A percentile compares a stretch with the other conserved stretches of the same genome.
These are phyloP conservation scores for Ctenosaura bakeri DNA, from an alignment of 2,797 vertebrate species.

Conservation along the genomic window DNA sequence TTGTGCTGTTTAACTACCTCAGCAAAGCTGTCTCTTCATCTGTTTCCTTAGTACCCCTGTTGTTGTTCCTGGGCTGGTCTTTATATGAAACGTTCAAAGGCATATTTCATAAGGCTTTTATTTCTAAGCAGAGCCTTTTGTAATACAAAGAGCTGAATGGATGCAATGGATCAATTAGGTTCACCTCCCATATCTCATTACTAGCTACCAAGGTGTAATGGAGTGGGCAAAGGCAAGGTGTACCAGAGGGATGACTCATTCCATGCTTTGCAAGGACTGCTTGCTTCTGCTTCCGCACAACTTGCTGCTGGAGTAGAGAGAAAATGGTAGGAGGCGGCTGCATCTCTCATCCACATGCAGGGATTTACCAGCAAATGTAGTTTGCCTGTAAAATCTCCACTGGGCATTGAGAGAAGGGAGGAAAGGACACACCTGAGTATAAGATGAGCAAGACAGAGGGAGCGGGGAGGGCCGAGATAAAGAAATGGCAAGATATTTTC, in stretches of 20 bases:
- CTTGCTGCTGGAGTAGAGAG: slow-evolving; percentile 51
- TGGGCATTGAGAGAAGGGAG: accelerated
- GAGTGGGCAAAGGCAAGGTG: slow-evolving; percentile 63
- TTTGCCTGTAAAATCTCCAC: background rate
- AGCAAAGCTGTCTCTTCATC: background rate
- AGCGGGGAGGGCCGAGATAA: slow-evolving; percentile 40
- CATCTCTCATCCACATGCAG: accelerated
- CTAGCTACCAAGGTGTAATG: slow-evolving; percentile 49
- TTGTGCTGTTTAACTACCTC: slow-evolving; percentile 1
- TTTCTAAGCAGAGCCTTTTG: background rate
- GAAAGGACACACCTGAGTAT: slow-evolving; percentile 22
- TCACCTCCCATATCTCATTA: slow-evolving; percentile 25
- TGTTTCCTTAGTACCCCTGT: background rate
- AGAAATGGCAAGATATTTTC: slow-evolving; percentile 63
- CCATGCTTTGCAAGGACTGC: slow-evolving; percentile 67
- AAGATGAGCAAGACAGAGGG: background rate
- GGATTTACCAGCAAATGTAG: background rate
- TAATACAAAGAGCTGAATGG: slow-evolving; percentile 59
- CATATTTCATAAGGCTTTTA: background rate
- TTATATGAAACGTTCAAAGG: background rate
- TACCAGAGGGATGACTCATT: slow-evolving; percentile 70
- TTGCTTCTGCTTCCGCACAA: slow-evolving; percentile 58
- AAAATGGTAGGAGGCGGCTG: slow-evolving; percentile 1
- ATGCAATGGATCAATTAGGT: slow-evolving; percentile 16
- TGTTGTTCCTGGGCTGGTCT: background rate